Evolutionary conservation across 2,797 vertebrate species (phyloP), one percentile per base, ranked within the genome.

Genomic region (Myripristis murdjan): DNA sequence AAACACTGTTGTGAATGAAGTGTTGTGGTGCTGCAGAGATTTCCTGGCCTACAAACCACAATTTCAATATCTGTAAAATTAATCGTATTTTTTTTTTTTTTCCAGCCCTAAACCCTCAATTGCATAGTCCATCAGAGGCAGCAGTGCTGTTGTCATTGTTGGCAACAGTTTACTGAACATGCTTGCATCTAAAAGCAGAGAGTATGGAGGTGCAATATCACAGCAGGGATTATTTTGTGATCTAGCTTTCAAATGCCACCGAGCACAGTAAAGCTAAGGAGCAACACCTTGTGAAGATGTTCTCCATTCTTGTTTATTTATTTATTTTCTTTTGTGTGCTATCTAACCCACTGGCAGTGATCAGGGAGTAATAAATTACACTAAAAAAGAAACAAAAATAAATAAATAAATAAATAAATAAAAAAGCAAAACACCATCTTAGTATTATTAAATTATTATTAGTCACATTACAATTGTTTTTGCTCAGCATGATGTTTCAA

Each of bases 161-260:
- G 77, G 69, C 77, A 69, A 64, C 62, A 55, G 46, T 83, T 89
- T 70, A 75, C 69, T 54, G 60, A 83, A 70, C 57, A 73, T 24
- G 26, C 28, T 57, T 70, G 57, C 11, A 63, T 77, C 64, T 35
- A 37, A 70, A 88, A 31, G 31, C 48, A 54, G 10, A 52, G 44
- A 60, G 23, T 41, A 51, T 9, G 33, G 16, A 20, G 26, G 16
- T 63, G 23, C 73, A 64, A 74, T 60, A 72, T 46, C 65, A 62
- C 28, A 35, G 10, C 6, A 14, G 28, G n/a, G 11, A 14, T 48
- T 20, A 20, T 47, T 62, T 12, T 43, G 39, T 5, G 14, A 43
- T 14, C 39, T 43, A 43, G 28, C 28, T 28, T 43, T 31, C 14
- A 61, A 61, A 61, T 77, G 53, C 41, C 18, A 60, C 22, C 48